Conservation (phyloP, 2,113 vertebrate genomes). For the Dipodomys stephensi region DNA sequence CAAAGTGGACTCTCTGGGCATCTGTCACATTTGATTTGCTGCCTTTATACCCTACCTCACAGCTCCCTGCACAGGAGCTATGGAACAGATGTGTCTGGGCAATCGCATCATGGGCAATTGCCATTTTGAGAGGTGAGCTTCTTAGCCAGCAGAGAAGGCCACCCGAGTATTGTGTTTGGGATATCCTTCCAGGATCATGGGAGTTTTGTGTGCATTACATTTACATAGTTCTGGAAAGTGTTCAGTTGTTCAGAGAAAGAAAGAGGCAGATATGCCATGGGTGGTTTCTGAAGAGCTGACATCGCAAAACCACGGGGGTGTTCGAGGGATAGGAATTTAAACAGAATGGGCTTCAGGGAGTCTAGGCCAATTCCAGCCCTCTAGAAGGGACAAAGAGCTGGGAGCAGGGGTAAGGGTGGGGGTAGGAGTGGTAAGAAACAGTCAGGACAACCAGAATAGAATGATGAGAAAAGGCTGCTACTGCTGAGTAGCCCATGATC, state of each 20-base stretch:
- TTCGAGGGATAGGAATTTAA: not conserved
- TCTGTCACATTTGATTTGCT: not conserved
- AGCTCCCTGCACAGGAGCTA: not conserved
- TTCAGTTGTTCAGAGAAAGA: not conserved
- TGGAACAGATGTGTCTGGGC: not conserved
- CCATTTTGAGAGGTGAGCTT: no score
- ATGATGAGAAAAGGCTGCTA: rapidly evolving
- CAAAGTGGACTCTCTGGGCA: not conserved
- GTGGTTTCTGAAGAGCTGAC: not conserved
- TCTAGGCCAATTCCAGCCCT: not conserved
- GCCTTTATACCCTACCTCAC: not conserved
- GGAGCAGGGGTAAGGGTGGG: no score
- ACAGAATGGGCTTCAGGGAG: no score
- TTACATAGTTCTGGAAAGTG: not conserved
- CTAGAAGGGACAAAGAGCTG: not conserved
- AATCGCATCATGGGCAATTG: not conserved
- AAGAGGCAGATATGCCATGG: rapidly evolving
- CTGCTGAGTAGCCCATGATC: not conserved
- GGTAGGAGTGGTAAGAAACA: not conserved
- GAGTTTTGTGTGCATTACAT: not conserved
- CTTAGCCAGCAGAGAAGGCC: not conserved
- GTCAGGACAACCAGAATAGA: not conserved
- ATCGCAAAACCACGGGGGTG: no score
- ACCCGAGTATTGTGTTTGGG: not conserved
- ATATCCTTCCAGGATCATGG: not conserved